Conservation (phyloP, 2,888 invertebrate genomes). For the Dynastes maya region DNA sequence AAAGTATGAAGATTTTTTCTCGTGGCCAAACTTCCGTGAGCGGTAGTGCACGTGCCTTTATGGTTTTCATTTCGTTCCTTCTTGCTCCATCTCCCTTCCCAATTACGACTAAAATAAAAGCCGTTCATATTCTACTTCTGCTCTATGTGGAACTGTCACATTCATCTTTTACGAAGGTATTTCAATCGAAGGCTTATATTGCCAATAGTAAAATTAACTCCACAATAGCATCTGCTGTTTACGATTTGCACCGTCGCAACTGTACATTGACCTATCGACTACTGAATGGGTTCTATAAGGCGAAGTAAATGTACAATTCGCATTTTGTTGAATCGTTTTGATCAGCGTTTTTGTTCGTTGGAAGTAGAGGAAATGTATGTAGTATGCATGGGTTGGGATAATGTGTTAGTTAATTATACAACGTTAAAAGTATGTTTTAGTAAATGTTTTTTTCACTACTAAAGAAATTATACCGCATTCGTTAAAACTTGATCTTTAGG, state of each 20-base stretch:
- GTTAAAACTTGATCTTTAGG: too few species aligned
- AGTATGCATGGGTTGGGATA: not conserved
- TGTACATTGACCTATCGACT: conserved; percentile 39
- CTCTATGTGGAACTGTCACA: conserved; percentile 25
- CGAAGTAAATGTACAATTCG: not conserved
- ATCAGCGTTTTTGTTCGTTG: not conserved
- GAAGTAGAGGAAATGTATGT: not conserved
- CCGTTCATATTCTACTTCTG: not conserved
- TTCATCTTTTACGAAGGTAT: conserved; percentile 33
- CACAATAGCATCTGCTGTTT: conserved; percentile 43
- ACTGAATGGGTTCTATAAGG: conserved; percentile 28
- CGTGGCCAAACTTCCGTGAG: too few species aligned
- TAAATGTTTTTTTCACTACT: too few species aligned
- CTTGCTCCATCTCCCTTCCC: conserved; percentile 10
- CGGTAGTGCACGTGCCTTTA: not conserved
- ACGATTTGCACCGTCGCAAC: conserved; percentile 34
- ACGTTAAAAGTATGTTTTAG: too few species aligned
- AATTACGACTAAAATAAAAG: conserved; percentile 9
- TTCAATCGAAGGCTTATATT: conserved; percentile 51
- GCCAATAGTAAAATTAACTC: conserved; percentile 53
- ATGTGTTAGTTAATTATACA: too few species aligned
- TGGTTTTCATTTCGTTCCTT: conserved; percentile 19
- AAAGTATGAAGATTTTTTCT: too few species aligned
- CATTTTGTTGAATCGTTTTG: not conserved
- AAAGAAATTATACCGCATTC: too few species aligned